Evolutionary conservation across 2,888 invertebrate genomes (phyloP).

Genomic region (Aleiodes alternator): DNA sequence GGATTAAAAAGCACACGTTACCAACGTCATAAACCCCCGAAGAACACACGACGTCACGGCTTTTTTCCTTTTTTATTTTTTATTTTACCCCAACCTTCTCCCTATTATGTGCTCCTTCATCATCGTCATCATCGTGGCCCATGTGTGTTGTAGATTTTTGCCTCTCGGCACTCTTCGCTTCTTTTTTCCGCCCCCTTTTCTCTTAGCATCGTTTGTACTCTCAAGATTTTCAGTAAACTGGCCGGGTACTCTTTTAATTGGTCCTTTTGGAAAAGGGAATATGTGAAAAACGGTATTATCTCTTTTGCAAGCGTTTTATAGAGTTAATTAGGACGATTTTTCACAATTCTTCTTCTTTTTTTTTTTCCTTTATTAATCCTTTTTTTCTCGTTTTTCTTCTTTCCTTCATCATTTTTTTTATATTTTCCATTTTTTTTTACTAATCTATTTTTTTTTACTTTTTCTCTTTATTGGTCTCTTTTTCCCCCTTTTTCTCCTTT

Average conservation of each 20-base stretch:
- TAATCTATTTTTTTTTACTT: no score
- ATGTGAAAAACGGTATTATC: constrained; percentile 39
- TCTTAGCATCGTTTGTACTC: constrained; percentile 16
- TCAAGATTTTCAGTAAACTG: constrained; percentile 54
- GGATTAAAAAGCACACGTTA: constrained; percentile 66
- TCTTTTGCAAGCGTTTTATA: constrained; percentile 41
- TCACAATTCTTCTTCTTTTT: not conserved
- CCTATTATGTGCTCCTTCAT: constrained; percentile 33
- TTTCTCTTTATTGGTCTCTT: no score
- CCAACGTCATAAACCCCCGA: constrained; percentile 48
- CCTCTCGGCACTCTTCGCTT: constrained; percentile 11
- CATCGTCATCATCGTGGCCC: constrained; percentile 38
- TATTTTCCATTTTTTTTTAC: no score
- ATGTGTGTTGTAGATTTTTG: constrained; percentile 34
- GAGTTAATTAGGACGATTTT: constrained; percentile 34
- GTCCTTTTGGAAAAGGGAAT: constrained; percentile 43
- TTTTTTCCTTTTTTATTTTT: constrained; percentile 17
- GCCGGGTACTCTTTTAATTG: constrained; percentile 45
- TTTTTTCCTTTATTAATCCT: constrained; percentile 3
- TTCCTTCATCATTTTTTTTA: no score
- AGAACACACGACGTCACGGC: constrained; percentile 53
- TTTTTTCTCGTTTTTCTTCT: no score
- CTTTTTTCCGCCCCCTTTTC: not conserved
- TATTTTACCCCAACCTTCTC: constrained; percentile 19
- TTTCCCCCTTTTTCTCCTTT: no score